Evolutionary conservation across 2,113 vertebrate species (phyloP).

Genomic region (Phylloscopus trochilus): DNA sequence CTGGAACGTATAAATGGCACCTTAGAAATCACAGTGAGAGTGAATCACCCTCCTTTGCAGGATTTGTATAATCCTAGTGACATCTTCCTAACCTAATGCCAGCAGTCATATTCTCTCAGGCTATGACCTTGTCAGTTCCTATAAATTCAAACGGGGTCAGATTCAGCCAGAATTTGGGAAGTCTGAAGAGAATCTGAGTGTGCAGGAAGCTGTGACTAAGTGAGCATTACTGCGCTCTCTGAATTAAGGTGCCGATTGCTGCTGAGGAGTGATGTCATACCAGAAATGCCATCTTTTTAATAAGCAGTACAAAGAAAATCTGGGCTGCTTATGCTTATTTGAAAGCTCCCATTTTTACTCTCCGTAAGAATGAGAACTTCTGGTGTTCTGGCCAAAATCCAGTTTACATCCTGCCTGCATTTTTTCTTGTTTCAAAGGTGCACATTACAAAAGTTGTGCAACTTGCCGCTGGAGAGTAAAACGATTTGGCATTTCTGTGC

Average conservation of each 20-base stretch:
- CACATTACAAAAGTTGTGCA: not conserved
- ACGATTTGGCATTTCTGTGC: not conserved
- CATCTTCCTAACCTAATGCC: slow-evolving; percentile 53
- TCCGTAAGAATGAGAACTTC: not conserved
- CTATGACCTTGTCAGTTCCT: slow-evolving; percentile 38
- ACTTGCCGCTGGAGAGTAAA: not conserved
- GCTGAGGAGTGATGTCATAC: not conserved
- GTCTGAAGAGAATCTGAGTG: not conserved
- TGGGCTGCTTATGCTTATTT: not conserved
- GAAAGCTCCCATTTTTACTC: not conserved
- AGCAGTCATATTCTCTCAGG: slow-evolving; percentile 26
- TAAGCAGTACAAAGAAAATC: not conserved
- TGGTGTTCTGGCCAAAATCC: not conserved
- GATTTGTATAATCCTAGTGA: slow-evolving; percentile 42
- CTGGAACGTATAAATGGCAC: not conserved
- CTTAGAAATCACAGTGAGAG: not conserved
- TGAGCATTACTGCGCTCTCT: not conserved
- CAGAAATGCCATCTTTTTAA: not conserved
- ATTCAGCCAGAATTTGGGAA: not conserved
- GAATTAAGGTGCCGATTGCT: not conserved
- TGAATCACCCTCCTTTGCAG: slow-evolving; percentile 7
- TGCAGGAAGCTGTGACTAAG: not conserved
- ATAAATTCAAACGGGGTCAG: not conserved
- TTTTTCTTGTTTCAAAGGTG: not conserved
- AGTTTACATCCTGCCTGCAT: not conserved